Base-by-base conservation (phyloP, 2,797 vertebrate genomes). In the Oreochromis mossambicus region DNA sequence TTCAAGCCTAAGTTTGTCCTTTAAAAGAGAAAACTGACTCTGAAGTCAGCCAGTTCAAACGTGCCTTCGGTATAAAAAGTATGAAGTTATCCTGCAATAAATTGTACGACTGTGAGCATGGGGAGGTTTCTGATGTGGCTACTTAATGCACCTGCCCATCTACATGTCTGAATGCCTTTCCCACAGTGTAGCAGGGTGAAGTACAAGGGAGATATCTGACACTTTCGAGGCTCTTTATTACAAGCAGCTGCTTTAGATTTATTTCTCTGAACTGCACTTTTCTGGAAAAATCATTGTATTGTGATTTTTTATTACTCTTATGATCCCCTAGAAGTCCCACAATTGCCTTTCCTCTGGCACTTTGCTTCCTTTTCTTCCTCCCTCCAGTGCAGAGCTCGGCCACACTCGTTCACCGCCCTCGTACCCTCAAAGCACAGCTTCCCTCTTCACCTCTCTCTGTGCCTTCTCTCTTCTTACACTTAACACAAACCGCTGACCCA, bases 241-340 rank as follows among this genome's bases (percentile, higher is more conserved):
- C 86, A 91, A 91, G 91, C 95, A 96, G 95, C 95, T 96, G 95
- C 93, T 95, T 94, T 77, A 87, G 86, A 94, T 95, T 91, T 92
- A 94, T 92, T 94, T 84, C 86, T 86, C 92, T 63, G 75, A 91
- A 95, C 87, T 89, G 89, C 92, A 90, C 92, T 94, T 94, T 95
- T 96, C 93, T 94, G 94, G 92, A 93, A 92, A 95, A 94, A 93
- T 93, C 91, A 92, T 92, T 88, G 83, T 88, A 92, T 95, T 93
- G 90, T 93, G 93, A 92, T 92, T 93, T 89, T 92, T 91, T 93
- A 92, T 94, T 91, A 73, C 86, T 86, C 89, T 87, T 84, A 77
- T 82, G 85, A 93, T 93, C 89, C 90, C 85, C 86, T 83, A 87
- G 81, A 92, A 93, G 88, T 94, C 92, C 88, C 91, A 91, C 86